phyloP scores from a whole-genome alignment of 2,797 vertebrate genomes.

The Brachyalestes nurse region DNA sequence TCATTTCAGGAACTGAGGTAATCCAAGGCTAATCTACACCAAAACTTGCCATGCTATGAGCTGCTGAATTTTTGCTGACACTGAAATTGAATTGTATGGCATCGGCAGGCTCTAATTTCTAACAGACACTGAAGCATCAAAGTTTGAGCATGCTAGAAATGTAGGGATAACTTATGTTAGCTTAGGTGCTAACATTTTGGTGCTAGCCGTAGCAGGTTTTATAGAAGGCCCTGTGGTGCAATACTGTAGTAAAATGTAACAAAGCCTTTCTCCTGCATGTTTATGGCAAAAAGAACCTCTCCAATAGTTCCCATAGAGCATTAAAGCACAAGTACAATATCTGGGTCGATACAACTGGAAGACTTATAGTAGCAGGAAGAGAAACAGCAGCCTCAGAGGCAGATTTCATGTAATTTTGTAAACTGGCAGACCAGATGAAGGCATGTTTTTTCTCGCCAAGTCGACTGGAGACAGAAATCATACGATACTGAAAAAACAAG shows the following conservation, averaged over 20 bases:
- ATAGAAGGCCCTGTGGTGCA: conserved; percentile 10
- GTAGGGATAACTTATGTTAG: conserved; percentile 10
- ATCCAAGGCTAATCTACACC: conserved; percentile 11
- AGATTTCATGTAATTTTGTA: conserved; percentile 43
- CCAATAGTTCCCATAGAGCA: neutral
- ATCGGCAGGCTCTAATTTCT: neutral
- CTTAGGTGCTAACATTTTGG: conserved; percentile 9
- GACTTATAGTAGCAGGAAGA: conserved; percentile 53
- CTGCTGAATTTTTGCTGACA: neutral
- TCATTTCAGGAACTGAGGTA: conserved; percentile 37
- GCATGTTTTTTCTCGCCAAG: conserved; percentile 17
- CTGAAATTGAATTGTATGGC: conserved; percentile 19
- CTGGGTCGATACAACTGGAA: conserved; percentile 50
- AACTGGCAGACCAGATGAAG: conserved; percentile 45
- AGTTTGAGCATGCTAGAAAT: conserved; percentile 3
- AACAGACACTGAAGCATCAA: neutral
- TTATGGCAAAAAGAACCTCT: conserved; percentile 9
- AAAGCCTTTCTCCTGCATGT: conserved; percentile 9
- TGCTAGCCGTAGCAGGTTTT: conserved; percentile 10
- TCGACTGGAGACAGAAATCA: conserved; percentile 1
- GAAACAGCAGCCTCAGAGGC: conserved; percentile 5
- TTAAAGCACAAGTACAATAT: conserved; percentile 25
- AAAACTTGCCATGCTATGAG: conserved; percentile 6
- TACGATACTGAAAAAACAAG: conserved; percentile 17
- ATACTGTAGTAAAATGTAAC: conserved; percentile 7